Percentiles rank a stretch among this genome's conserved stretches.
Evolutionary conservation across 2,888 invertebrate genomes (phyloP).

Genomic region (Hyppa rectilinea): DNA sequence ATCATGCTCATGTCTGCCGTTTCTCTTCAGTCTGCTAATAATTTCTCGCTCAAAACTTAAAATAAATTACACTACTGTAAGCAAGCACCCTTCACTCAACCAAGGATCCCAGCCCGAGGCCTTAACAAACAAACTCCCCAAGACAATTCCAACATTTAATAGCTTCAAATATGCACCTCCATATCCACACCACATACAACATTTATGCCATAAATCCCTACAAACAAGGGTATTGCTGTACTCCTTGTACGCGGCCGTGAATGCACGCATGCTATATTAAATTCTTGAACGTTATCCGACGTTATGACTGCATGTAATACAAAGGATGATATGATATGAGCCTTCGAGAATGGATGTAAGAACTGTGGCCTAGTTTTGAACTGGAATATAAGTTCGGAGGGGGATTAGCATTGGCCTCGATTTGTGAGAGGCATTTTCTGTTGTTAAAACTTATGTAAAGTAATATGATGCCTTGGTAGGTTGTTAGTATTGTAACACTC

Average conservation of each 20-base stretch:
- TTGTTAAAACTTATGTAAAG: neutral
- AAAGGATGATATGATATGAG: constrained; percentile 30
- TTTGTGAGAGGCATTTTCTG: neutral
- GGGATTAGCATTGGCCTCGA: constrained; percentile 31
- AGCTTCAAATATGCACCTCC: constrained; percentile 18
- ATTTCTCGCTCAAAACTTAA: neutral
- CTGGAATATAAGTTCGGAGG: neutral
- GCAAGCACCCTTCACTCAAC: neutral
- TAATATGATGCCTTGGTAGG: neutral
- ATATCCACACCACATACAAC: constrained; percentile 5
- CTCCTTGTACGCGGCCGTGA: constrained; percentile 21
- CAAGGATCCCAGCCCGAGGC: neutral
- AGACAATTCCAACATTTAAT: constrained; percentile 32
- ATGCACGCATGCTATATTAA: constrained; percentile 61
- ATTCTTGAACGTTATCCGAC: constrained; percentile 63
- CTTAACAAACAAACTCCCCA: neutral
- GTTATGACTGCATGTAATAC: constrained; percentile 53
- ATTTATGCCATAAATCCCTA: constrained; percentile 34
- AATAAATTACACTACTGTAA: neutral
- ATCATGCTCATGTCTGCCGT: too few species aligned
- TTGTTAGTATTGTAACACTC: neutral
- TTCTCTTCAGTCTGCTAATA: neutral
- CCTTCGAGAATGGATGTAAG: constrained; percentile 26
- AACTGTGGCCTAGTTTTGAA: constrained; percentile 44
- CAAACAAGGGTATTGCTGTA: constrained; percentile 37